These are phyloP conservation scores for Steatornis caripensis DNA, from an alignment of 2,113 vertebrate genomes.

Conservation along the genomic window DNA sequence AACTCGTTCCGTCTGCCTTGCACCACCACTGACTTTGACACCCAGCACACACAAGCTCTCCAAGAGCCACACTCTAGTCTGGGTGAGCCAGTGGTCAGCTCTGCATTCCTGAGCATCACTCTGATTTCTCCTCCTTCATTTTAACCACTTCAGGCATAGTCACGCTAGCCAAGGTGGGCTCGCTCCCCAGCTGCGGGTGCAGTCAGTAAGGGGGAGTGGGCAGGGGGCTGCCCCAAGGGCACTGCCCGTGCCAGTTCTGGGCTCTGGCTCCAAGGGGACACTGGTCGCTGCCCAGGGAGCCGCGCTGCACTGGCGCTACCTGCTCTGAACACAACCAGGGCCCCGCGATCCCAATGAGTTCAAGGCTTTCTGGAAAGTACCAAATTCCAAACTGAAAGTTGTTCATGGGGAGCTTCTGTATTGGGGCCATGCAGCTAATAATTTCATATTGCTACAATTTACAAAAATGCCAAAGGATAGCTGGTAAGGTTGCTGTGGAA, in stretches of 20 bases:
- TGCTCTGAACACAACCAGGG: background rate
- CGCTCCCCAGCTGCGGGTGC: background rate
- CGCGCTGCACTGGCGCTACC: fast-evolving
- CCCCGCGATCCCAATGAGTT: fast-evolving
- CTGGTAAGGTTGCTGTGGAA: background rate
- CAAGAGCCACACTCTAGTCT: background rate
- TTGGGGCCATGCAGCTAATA: background rate
- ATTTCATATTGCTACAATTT: background rate
- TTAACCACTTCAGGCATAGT: background rate
- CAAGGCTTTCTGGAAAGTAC: background rate
- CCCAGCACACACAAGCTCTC: background rate
- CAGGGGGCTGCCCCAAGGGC: background rate
- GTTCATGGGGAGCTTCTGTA: background rate
- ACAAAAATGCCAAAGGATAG: background rate
- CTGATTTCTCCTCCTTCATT: background rate
- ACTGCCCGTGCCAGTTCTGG: background rate
- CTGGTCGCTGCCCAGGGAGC: background rate
- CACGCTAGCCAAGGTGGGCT: background rate
- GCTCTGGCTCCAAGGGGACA: background rate
- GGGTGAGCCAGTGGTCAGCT: background rate
- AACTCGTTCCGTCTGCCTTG: background rate
- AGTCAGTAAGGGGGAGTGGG: background rate
- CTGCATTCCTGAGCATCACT: background rate
- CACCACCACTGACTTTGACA: background rate
- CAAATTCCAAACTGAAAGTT: background rate